Evolutionary conservation across 1,140 invertebrate genomes (phyloP), one percentile per base, ranked within the genome.

Genomic region (Drosophila albomicans): DNA sequence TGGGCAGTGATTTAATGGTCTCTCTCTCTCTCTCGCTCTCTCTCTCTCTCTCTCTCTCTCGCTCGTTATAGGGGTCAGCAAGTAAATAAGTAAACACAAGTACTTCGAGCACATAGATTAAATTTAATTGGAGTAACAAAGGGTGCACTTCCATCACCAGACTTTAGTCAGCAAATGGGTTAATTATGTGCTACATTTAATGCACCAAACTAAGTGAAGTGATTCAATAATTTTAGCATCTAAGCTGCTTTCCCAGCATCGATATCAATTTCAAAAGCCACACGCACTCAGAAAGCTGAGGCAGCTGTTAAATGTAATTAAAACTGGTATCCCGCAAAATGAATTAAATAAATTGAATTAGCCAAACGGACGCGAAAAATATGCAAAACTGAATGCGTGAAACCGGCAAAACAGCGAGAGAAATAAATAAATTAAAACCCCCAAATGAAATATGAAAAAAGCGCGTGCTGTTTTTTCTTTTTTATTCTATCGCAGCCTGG

Each of bases 341-440:
- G 66, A 79, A 82, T 84, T 84, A 87, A 87, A 84, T 84, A 49
- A 88, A 88, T 80, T 82, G 71, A 86, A 82, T 89, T 81, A 73
- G 78, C 51, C 51, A 45, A 51, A 10, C 57, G 51, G 35, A 69
- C 38, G 52, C 49, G 74, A 78, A 88, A 87, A 80, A 70, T 84
- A 80, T 88, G 80, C 85, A 75, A 80, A 80, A 81, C 41, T 58
- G 48, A 82, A 87, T 87, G 84, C 79, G 77, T 80, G 70, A 88
- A 69, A 59, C 72, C 76, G 72, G 38, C 73, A 58, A 30, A 45
- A 64, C 25, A 65, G 59, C 35, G 25, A 13, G 48, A 41, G n/a
- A 64, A 35, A 65, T 65, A 46, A 56, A 65, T 65, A 78, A 75
- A 58, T 84, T 72, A 84, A 78, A 76, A 56, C 28, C 61, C 35